Base-by-base conservation (phyloP, 2,888 invertebrate genomes). In the Sarcophaga caerulescens region DNA sequence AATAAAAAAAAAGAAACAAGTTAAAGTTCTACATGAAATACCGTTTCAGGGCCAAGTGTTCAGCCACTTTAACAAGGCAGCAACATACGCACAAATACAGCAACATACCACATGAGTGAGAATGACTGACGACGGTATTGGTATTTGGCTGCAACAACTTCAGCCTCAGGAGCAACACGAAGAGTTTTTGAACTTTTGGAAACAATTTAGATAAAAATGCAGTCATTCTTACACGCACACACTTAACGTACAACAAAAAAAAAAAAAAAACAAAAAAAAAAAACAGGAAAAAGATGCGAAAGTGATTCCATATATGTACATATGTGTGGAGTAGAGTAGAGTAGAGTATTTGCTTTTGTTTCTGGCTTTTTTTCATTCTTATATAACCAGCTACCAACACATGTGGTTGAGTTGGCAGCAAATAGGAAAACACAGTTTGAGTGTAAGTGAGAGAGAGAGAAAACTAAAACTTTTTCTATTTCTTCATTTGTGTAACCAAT, bases 161-260 rank as follows among this genome's bases (percentile, higher is more conserved):
- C 65, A 80, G 73, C 66, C 66, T 59, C 69, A 63, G 71, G 52
- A 69, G 73, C 47, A 83, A 83, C 69, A 65, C 76, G 63, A 80
- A 47, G 65, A 77, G 62, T 73, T 77, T 82, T 74, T 83, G 52
- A 83, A 80, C 76, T 85, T 76, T 83, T 81, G 11, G 65, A 83
- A 85, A 83, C 85, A 85, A 81, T 83, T 83, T 81, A 74, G 85
- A 85, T 81, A 74, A 85, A 85, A 60, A 83, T 74, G 80, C 65
- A 83, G 57, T 57, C 11, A 60, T n/a, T 60, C 21, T 21, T 21
- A 19, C 63, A 69, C 44, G 45, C 71, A 73, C 19, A 12, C 23
- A 35, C 23, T 3, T 21, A 35, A 52, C 12, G 10, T 52, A 52
- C 4, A 17, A 52, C 14, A 17, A 52, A 52, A 4, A 52, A 14